Evolutionary conservation across 2,113 vertebrate genomes (phyloP), one percentile per base, ranked within the genome.

Genomic region (Neogale vison): DNA sequence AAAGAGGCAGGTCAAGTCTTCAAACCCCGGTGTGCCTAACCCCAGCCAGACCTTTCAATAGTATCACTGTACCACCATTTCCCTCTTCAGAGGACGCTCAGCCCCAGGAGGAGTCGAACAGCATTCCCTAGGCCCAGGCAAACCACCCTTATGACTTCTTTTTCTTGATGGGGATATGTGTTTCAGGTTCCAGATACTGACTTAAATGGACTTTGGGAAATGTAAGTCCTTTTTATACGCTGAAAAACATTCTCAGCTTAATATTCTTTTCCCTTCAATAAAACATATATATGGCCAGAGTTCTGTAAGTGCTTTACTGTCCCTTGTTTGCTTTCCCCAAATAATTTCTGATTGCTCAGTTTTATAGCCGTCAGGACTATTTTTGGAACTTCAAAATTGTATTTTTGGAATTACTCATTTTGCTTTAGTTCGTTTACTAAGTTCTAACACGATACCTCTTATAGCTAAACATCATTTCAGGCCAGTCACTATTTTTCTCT

Each of bases 351-450:
- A 74, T 65, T 89, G 61, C 57, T 88, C 31, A 36, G 1, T 87
- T 91, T 95, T 90, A 14, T 45, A 85, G 57, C 85, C 21, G 12
- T 83, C 82, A 42, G 71, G 36, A 50, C 63, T 94, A 92, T 85
- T 88, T 93, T 83, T 61, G 93, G 34, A 29, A 59, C 80, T 84
- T 65, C 20, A 72, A 47, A 97, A 57, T 45, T 88, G 4, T 92
- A 52, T 90, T 83, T 96, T 93, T 34, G 23, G 52, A 63, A 71
- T 95, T 92, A 69, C 36, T 92, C 42, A 61, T 96, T 88, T 90
- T 81, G 71, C 45, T 88, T 36, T n/a, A 50, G 72, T 97, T 95
- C 20, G 0, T 47, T 85, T 85, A 34, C 71, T 93, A 31, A 86
- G 52, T 72, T 93, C 72, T 91, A 63, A 92, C 23, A 52, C 0